Conservation (phyloP, 2,888 invertebrate species). For the Polietes domitor region DNA sequence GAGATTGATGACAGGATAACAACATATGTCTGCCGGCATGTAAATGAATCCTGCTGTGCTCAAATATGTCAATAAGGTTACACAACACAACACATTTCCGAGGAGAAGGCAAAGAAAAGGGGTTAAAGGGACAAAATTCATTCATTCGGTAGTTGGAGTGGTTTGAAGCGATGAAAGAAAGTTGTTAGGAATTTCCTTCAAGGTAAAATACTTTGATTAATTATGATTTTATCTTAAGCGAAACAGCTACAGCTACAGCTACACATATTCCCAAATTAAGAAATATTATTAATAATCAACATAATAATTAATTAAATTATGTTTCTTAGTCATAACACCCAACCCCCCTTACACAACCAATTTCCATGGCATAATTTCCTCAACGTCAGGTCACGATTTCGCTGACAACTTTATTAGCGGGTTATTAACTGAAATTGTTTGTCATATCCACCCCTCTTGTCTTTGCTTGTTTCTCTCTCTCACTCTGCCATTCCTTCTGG, state of each 20-base stretch:
- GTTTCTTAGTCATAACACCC: not conserved
- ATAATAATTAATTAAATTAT: conserved; percentile 63
- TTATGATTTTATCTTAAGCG: conserved; percentile 47
- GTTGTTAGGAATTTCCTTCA: not conserved
- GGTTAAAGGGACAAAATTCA: too few species aligned
- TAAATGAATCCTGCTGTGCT: conserved; percentile 64
- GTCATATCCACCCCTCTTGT: conserved; percentile 46
- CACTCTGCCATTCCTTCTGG: conserved; percentile 3
- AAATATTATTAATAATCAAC: conserved; percentile 28
- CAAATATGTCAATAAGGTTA: conserved; percentile 58
- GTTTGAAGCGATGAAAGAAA: too few species aligned
- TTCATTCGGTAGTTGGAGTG: too few species aligned
- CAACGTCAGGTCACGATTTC: not conserved
- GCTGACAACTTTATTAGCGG: conserved; percentile 31
- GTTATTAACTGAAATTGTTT: conserved; percentile 13
- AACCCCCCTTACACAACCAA: not conserved
- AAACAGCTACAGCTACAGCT: conserved; percentile 8
- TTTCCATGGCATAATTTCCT: not conserved
- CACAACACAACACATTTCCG: not conserved
- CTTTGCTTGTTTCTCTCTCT: not conserved
- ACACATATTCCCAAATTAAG: not conserved
- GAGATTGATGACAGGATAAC: conserved; percentile 58
- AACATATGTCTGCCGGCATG: conserved; percentile 39
- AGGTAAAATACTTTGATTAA: conserved; percentile 54
- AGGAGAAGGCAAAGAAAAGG: conserved; percentile 37